Evolutionary conservation across 2,113 vertebrate genomes (phyloP), one percentile per base, ranked within the genome.

Genomic region (Oxyura jamaicensis): DNA sequence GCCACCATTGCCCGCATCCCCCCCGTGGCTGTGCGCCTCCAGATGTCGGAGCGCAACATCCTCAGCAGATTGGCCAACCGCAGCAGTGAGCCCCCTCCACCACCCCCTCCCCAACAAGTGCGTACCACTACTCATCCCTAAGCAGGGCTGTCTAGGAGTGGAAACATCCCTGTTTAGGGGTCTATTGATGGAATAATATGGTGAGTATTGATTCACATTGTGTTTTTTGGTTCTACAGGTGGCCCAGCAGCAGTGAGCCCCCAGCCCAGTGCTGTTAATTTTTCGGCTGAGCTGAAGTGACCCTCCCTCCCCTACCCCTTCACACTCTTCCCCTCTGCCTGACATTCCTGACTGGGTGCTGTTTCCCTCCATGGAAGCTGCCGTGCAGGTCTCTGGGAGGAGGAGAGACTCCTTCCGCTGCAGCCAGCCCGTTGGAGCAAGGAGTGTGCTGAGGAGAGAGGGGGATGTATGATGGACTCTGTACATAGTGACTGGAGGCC

Each of bases 1-100:
- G 99, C 99, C 31, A 99, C 99, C 55, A 99, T 99, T 31, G 99
- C 99, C 94, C 98, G 99, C 76, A 99, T 99, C 90, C 99, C 99
- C 1, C 99, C 99, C 0, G 99, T 99, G 62, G 99, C 99, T 1
- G 99, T 99, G 92, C 98, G 99, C 68, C 98, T 99, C 67, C 99
- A 99, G 97, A 99, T 99, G 99, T 99, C 99, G 0, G 99, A 99
- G 96, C 98, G 99, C 83, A 99, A 99, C 98, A 99, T 99, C 97
- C 98, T 99, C 60, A 99, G 99, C 97, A 98, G 99, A 56, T 91
- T 99, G 98, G 99, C 99, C 86, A 99, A 99, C 96, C 98, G 99
- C 84, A 99, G 98, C 46, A 98, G 98, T 0, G 99, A 99, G 94
- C 97, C 98, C 92, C 98, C 99, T 79, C 98, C 98, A 12, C 97